Evolutionary conservation across 2,888 invertebrate species (phyloP).

Genomic region (Eurois occulta): DNA sequence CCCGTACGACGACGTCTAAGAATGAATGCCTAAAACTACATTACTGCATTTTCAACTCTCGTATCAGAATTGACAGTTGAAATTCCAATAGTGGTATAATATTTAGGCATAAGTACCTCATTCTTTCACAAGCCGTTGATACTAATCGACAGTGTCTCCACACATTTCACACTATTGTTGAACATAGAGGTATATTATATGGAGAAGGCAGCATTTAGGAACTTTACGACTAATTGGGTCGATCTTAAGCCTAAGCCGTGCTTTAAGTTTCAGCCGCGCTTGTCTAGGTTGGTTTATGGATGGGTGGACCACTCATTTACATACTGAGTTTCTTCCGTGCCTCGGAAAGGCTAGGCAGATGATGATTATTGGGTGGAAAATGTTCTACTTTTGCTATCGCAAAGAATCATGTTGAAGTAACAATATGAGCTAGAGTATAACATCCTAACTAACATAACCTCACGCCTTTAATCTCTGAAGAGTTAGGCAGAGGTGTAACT

Average conservation of each 20-base stretch:
- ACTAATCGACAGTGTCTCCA: conserved; percentile 65
- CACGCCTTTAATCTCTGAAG: too few species aligned
- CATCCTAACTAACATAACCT: too few species aligned
- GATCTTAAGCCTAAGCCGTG: background rate
- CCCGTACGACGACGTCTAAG: background rate
- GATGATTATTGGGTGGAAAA: too few species aligned
- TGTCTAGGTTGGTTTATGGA: background rate
- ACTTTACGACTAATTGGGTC: background rate
- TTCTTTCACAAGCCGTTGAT: conserved; percentile 23
- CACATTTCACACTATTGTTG: conserved; percentile 81
- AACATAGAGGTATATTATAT: background rate
- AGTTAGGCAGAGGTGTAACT: too few species aligned
- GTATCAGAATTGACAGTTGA: background rate
- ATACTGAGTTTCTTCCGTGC: background rate
- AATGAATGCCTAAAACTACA: background rate
- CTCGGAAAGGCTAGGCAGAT: background rate
- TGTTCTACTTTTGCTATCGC: too few species aligned
- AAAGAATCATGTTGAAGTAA: too few species aligned
- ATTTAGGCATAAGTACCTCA: background rate
- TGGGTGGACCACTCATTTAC: background rate
- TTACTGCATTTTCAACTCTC: background rate
- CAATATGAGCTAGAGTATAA: too few species aligned
- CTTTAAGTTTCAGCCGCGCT: too few species aligned
- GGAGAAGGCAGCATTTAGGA: conserved; percentile 9
- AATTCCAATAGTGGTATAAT: background rate